These are phyloP conservation scores for Dromas ardeola DNA, from an alignment of 2,113 vertebrate genomes.

Conservation along the genomic window DNA sequence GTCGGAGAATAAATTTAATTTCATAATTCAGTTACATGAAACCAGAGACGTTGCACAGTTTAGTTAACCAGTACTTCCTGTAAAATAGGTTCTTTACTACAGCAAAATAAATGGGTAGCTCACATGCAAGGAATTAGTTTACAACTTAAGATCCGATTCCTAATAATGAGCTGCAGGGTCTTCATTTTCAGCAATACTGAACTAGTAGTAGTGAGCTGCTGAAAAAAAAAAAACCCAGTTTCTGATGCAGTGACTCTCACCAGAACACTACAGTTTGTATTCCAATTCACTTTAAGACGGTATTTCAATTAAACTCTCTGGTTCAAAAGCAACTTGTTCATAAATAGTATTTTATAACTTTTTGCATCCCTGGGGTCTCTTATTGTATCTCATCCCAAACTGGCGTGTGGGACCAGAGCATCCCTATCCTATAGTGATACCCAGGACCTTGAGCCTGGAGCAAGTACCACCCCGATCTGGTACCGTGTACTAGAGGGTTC, in stretches of 20 bases:
- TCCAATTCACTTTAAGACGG: neutral
- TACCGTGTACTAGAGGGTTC: neutral
- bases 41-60: neutral
- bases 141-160: neutral
- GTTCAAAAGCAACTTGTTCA: neutral
- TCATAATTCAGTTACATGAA: neutral
- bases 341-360: too few species aligned
- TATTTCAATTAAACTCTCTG: neutral
- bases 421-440: fast-evolving
- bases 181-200: neutral
- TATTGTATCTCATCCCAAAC: too few species aligned
- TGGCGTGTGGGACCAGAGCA: neutral
- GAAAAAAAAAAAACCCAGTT: neutral
- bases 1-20: neutral
- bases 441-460: neutral
- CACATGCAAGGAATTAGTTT: neutral
- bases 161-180: neutral
- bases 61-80: neutral
- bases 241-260: neutral
- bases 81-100: neutral
- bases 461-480: neutral
- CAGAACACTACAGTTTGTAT: neutral
- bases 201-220: fast-evolving
- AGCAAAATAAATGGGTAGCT: neutral
- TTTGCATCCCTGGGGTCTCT: neutral